Percentiles rank a stretch among this genome's conserved stretches.
These are phyloP conservation scores for Venustaconcha ellipsiformis DNA, from an alignment of 1,140 invertebrate species.

Conservation along the genomic window DNA sequence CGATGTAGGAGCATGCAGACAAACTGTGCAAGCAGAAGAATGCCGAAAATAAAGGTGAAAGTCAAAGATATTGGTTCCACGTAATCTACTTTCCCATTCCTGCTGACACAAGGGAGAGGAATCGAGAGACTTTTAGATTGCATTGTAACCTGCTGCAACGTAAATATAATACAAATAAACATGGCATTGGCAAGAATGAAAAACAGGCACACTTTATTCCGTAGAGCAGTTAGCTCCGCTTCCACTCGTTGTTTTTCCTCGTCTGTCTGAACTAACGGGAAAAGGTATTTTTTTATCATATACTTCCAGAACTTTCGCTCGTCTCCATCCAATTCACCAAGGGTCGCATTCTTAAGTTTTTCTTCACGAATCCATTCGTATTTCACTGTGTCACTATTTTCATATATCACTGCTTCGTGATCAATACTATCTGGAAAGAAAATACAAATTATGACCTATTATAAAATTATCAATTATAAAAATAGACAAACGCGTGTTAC, in stretches of 20 bases:
- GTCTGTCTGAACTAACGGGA: conserved; percentile 54
- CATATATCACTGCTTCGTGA: conserved; percentile 81
- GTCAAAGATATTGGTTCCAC: conserved; percentile 69
- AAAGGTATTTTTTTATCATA: conserved; percentile 57
- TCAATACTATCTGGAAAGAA: no score
- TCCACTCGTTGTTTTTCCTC: conserved; percentile 68
- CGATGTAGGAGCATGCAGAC: conserved; percentile 71
- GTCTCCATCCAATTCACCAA: conserved; percentile 74
- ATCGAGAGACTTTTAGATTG: conserved; percentile 32
- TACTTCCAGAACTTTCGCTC: conserved; percentile 58
- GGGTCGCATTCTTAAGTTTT: conserved; percentile 32
- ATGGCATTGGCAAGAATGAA: conserved; percentile 65
- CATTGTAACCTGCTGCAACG: conserved; percentile 40
- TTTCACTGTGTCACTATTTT: conserved; percentile 79
- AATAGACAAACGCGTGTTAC: no score
- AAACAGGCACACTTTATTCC: conserved; percentile 81
- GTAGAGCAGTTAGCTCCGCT: conserved; percentile 88
- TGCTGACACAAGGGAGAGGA: conserved; percentile 30
- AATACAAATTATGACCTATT: no score
- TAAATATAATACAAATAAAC: conserved; percentile 62
- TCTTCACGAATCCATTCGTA: conserved; percentile 96
- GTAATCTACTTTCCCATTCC: no score
- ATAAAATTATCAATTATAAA: no score
- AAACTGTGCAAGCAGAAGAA: conserved; percentile 70
- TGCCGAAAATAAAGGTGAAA: conserved; percentile 70